phyloP scores from a whole-genome alignment of 2,888 invertebrate species.

The Nomada goodeniana region DNA sequence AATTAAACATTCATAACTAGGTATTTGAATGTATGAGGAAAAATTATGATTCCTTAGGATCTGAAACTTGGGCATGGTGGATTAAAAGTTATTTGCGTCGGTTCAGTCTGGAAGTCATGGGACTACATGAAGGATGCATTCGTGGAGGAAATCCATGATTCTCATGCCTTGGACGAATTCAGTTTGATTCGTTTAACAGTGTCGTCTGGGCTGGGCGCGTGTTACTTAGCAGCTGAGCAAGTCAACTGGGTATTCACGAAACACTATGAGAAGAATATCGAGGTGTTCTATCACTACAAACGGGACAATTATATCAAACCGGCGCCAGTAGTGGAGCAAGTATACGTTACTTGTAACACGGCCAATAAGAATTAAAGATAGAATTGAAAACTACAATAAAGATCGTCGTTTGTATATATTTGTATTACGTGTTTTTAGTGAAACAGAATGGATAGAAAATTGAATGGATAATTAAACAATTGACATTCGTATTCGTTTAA shows the following conservation, averaged over 20 bases:
- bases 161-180: slow-evolving; percentile 85
- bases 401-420: background rate
- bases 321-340: background rate
- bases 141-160: slow-evolving; percentile 85
- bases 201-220: slow-evolving; percentile 93
- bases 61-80: slow-evolving; percentile 86
- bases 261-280: slow-evolving; percentile 88
- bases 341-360: background rate
- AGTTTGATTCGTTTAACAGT: slow-evolving; percentile 89
- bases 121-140: slow-evolving; percentile 90
- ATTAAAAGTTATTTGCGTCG: slow-evolving; percentile 94
- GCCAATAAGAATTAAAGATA: background rate
- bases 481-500: slow-evolving; percentile 34
- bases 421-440: slow-evolving; percentile 17
- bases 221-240: slow-evolving; percentile 92
- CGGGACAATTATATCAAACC: slow-evolving; percentile 66
- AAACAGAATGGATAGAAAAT: background rate
- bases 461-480: slow-evolving; percentile 18
- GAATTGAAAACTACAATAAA: background rate
- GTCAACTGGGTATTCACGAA: slow-evolving; percentile 89
- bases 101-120: slow-evolving; percentile 98
- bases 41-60: slow-evolving; percentile 80
- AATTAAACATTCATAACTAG: background rate
- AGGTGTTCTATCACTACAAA: slow-evolving; percentile 88
- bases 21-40: background rate